Base-by-base conservation (phyloP, 2,113 vertebrate species). In the Stictonetta naevosa region DNA sequence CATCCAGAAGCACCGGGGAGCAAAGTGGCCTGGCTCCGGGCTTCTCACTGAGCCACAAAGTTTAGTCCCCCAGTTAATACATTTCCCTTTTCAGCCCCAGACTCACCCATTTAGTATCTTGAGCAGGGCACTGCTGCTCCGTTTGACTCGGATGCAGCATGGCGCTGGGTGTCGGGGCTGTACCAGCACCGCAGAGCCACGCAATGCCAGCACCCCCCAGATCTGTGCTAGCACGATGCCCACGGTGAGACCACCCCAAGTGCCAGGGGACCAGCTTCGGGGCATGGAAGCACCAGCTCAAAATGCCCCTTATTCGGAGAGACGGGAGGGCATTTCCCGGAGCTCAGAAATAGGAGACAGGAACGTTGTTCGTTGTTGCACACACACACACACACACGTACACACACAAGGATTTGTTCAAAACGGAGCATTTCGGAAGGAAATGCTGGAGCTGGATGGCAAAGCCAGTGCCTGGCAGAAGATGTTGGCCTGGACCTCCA, bases 391-490 rank as follows among this genome's bases (percentile, higher is more conserved):
- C 8, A 4, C 53, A 23, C 48, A 21, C 7, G 2, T 44, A 22
- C 73, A 36, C 74, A 12, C 34, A 20, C 1, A 0, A 0, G 1
- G 2, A 2, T 58, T 77, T 75, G 42, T 86, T 80, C 52, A 10
- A 19, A 80, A n/a, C 13, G n/a, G 40, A 59, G 80, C 83, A 64
- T 83, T 78, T 34, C 2, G 64, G 56, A 82, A 78, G 56, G n/a
- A 59, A 78, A 62, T 50, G 26, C 10, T n/a, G 50, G 74, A 74
- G 60, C 69, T 53, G 60, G 36, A 25, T 52, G 86, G 59, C 5
- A 19, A 62, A 78, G 36, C 29, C 40, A 60, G 68, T 5, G 60
- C 55, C 74, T 0, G 2, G 76, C 31, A 76, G 53, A 62, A 67
- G 69, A 40, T 0, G 2, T 14, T 8, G 31, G 69, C 33, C 3